Evolutionary conservation across 2,113 vertebrate genomes (phyloP).

Genomic region (Benitochromis conjunctus): DNA sequence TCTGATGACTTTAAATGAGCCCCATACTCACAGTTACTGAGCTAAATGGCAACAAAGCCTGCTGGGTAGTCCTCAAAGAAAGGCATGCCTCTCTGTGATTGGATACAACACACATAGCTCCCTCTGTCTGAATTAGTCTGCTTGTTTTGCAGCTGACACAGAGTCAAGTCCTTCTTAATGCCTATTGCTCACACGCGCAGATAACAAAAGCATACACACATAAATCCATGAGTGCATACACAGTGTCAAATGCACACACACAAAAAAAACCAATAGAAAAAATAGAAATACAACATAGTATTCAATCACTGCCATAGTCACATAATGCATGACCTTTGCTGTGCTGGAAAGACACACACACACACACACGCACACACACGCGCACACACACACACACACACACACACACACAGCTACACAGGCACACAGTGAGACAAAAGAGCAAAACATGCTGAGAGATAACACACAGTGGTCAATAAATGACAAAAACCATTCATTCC

Average conservation of each 20-base stretch:
- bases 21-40: slow-evolving; percentile 13
- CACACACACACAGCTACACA: background rate
- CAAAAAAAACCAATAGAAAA: background rate
- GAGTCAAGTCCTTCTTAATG: background rate
- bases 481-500: slow-evolving; percentile 46
- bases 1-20: slow-evolving; percentile 46
- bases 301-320: background rate
- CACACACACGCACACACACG: too few relatives aligned
- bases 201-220: background rate
- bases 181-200: background rate
- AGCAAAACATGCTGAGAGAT: slow-evolving; percentile 24
- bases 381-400: background rate
- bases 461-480: slow-evolving; percentile 59
- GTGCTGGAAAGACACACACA: background rate
- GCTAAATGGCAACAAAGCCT: slow-evolving; percentile 26
- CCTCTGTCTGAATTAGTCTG: slow-evolving; percentile 15
- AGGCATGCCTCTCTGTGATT: background rate
- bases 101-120: background rate
- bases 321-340: slow-evolving; percentile 41
- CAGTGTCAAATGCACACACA: background rate
- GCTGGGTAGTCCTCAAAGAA: slow-evolving; percentile 32
- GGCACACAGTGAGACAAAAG: background rate
- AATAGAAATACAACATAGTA: background rate
- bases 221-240: background rate
- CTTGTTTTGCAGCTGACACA: slow-evolving; percentile 7